These are phyloP conservation scores for Chlorodrepanis virens DNA, from an alignment of 2,113 vertebrate species.

Conservation along the genomic window DNA sequence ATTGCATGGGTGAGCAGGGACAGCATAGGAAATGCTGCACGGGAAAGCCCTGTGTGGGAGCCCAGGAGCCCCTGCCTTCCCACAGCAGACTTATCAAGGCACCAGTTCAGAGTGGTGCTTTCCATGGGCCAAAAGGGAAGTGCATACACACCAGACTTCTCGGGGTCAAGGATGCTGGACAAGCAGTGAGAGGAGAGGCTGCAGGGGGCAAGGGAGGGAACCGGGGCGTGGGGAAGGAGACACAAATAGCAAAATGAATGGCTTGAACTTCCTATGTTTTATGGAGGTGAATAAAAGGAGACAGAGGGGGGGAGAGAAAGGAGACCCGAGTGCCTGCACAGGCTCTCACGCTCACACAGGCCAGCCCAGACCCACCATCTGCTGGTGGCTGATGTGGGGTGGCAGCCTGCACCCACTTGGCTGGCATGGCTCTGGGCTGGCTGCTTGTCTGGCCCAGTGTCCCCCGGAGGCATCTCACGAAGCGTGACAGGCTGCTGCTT, in stretches of 20 bases:
- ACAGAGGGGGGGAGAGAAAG: slow-evolving; percentile 1
- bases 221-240: slow-evolving; percentile 53
- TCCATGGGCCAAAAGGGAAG: slow-evolving; percentile 76
- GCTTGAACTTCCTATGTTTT: slow-evolving; percentile 62
- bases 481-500: not conserved
- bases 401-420: not conserved
- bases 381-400: accelerated
- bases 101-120: slow-evolving; percentile 61
- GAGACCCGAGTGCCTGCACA: not conserved
- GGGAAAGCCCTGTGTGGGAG: slow-evolving; percentile 79
- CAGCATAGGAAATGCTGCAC: slow-evolving; percentile 66
- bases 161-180: slow-evolving; percentile 74
- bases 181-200: slow-evolving; percentile 35
- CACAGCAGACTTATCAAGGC: slow-evolving; percentile 72
- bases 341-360: not conserved
- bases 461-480: accelerated
- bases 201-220: slow-evolving; percentile 41
- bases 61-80: slow-evolving; percentile 72
- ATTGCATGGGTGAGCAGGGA: not conserved
- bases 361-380: not conserved
- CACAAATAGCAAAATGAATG: slow-evolving; percentile 71
- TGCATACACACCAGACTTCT: slow-evolving; percentile 64
- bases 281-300: not conserved
- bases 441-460: not conserved
- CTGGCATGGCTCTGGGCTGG: not conserved